These are phyloP conservation scores for Drosophila mimica DNA, from an alignment of 2,888 invertebrate genomes.

Conservation along the genomic window DNA sequence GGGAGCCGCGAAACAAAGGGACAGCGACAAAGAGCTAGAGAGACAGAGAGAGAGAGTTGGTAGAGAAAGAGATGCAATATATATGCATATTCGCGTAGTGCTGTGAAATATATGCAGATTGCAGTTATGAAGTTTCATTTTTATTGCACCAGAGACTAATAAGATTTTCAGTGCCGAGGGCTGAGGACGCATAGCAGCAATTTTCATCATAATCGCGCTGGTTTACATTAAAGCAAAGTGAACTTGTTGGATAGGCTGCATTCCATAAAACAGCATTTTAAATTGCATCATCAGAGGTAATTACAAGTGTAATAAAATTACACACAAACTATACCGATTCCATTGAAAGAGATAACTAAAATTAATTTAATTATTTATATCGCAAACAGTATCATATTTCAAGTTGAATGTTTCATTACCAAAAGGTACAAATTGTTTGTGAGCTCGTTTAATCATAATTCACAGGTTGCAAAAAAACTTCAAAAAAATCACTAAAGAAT, in stretches of 20 bases:
- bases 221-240: slow-evolving; percentile 49
- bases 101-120: slow-evolving; percentile 51
- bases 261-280: slow-evolving; percentile 47
- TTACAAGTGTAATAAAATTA: slow-evolving; percentile 36
- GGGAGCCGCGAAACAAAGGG: slow-evolving; percentile 23
- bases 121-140: slow-evolving; percentile 55
- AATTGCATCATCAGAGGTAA: slow-evolving; percentile 59
- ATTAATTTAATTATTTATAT: slow-evolving; percentile 18
- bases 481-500: not conserved
- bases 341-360: slow-evolving; percentile 25
- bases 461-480: not conserved
- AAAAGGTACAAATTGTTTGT: not conserved
- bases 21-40: not conserved
- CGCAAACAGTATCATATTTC: slow-evolving; percentile 1
- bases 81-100: slow-evolving; percentile 24
- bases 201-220: slow-evolving; percentile 55
- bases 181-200: slow-evolving; percentile 13
- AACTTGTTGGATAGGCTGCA: slow-evolving; percentile 50
- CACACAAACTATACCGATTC: slow-evolving; percentile 8
- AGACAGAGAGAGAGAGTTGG: not conserved
- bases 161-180: slow-evolving; percentile 43
- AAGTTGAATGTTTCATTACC: not conserved
- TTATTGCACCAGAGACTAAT: slow-evolving; percentile 54
- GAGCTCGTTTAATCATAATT: not conserved
- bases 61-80: not conserved